These are phyloP conservation scores for Pelecanus crispus DNA, from an alignment of 2,113 vertebrate genomes.

Conservation along the genomic window DNA sequence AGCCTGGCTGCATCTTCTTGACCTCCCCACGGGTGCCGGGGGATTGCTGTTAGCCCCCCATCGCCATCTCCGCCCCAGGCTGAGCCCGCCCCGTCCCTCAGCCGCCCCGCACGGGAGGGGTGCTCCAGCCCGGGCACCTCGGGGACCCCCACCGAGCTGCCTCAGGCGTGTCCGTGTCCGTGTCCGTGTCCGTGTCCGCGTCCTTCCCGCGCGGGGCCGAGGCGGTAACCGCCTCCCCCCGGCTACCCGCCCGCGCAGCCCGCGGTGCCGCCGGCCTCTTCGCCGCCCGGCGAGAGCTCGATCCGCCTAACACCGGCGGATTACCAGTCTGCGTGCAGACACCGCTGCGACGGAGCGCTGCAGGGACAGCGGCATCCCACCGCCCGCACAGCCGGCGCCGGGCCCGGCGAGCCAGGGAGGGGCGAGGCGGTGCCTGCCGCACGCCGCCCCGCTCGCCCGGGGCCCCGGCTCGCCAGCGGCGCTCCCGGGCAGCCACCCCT, in stretches of 20 bases:
- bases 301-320: neutral
- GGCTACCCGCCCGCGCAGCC: neutral
- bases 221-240: neutral
- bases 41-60: too few relatives aligned
- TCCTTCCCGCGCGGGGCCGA: neutral
- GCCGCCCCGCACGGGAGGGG: too few relatives aligned
- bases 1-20: accelerated
- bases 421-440: neutral
- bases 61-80: too few relatives aligned
- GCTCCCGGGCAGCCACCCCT: neutral
- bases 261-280: neutral
- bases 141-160: neutral
- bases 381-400: neutral
- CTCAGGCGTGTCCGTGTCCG: accelerated
- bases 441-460: too few relatives aligned
- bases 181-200: accelerated
- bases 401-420: too few relatives aligned
- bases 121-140: too few relatives aligned
- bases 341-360: neutral
- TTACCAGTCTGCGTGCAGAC: neutral
- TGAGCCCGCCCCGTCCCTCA: neutral
- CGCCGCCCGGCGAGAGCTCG: neutral
- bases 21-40: neutral
- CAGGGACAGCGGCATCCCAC: neutral
- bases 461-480: neutral